These are phyloP conservation scores for Drosophila santomea DNA, from an alignment of 1,140 invertebrate genomes.

Conservation along the genomic window DNA sequence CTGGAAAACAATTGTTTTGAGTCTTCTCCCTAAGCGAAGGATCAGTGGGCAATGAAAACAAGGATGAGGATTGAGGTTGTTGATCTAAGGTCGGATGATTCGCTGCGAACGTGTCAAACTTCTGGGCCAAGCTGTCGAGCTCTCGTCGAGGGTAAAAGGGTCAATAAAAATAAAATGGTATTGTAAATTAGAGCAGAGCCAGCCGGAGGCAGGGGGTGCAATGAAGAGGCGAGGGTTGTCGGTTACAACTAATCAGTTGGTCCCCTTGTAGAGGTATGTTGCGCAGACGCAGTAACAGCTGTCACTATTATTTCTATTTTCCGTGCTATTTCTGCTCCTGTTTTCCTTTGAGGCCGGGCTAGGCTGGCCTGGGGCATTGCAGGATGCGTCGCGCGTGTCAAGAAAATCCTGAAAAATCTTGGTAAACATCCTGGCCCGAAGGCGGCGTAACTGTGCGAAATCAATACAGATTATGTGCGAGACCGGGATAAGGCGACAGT, in stretches of 20 bases:
- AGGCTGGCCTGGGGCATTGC: constrained; percentile 7
- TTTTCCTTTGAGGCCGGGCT: constrained; percentile 35
- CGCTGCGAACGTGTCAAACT: neutral
- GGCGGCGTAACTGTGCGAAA: constrained; percentile 46
- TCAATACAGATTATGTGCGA: constrained; percentile 60
- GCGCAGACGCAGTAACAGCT: constrained; percentile 55
- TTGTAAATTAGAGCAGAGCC: constrained; percentile 66
- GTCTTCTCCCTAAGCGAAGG: too few species aligned
- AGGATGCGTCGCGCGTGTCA: constrained; percentile 57
- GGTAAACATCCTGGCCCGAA: constrained; percentile 22
- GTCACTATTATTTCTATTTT: constrained; percentile 45
- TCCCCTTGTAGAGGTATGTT: constrained; percentile 36
- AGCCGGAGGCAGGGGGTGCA: constrained; percentile 8
- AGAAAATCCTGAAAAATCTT: constrained; percentile 36
- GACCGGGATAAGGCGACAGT: constrained; percentile 46
- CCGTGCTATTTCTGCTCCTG: neutral
- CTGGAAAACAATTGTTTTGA: too few species aligned
- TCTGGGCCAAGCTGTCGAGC: neutral
- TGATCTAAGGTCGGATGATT: neutral
- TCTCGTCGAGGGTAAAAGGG: neutral
- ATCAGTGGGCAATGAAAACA: neutral
- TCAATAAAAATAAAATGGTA: constrained; percentile 27
- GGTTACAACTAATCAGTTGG: constrained; percentile 60
- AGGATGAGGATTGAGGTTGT: neutral
- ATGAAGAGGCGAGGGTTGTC: constrained; percentile 30